phyloP scores from a whole-genome alignment of 2,888 invertebrate genomes.

The Thalpophila matura region DNA sequence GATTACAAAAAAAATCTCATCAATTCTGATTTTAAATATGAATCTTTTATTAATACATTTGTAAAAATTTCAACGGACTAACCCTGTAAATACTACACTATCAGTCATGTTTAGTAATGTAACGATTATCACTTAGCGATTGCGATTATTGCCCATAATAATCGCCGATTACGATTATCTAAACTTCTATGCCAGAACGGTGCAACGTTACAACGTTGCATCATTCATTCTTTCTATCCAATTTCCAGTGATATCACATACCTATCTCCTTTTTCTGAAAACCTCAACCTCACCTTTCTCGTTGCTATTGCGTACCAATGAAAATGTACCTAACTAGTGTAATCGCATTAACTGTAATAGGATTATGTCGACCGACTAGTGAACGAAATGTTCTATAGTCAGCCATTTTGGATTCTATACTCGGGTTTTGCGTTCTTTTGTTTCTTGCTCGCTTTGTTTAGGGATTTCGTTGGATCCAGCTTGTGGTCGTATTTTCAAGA shows the following conservation, averaged over 20 bases:
- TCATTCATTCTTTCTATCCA: not conserved
- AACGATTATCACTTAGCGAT: too few relatives aligned
- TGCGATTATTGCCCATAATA: too few relatives aligned
- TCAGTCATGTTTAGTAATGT: too few relatives aligned
- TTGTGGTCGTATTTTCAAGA: slow-evolving; percentile 47
- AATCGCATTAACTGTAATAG: slow-evolving; percentile 63
- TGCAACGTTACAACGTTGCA: too few relatives aligned
- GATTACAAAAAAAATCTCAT: too few relatives aligned
- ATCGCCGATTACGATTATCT: too few relatives aligned
- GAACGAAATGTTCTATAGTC: slow-evolving; percentile 53
- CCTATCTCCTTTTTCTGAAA: slow-evolving; percentile 16
- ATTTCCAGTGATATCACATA: slow-evolving; percentile 10
- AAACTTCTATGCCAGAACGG: too few relatives aligned
- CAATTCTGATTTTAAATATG: too few relatives aligned
- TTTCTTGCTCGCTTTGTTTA: slow-evolving; percentile 57
- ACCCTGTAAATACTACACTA: too few relatives aligned
- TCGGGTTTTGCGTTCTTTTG: slow-evolving; percentile 57
- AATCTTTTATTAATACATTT: too few relatives aligned
- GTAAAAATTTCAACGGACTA: too few relatives aligned
- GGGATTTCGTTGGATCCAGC: slow-evolving; percentile 49
- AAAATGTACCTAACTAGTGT: slow-evolving; percentile 58
- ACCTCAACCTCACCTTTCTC: slow-evolving; percentile 22
- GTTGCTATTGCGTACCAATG: slow-evolving; percentile 33
- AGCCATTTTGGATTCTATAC: slow-evolving; percentile 51
- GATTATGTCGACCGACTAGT: slow-evolving; percentile 54